phyloP scores from a whole-genome alignment of 2,113 vertebrate genomes.

The Tachysurus fulvidraco region DNA sequence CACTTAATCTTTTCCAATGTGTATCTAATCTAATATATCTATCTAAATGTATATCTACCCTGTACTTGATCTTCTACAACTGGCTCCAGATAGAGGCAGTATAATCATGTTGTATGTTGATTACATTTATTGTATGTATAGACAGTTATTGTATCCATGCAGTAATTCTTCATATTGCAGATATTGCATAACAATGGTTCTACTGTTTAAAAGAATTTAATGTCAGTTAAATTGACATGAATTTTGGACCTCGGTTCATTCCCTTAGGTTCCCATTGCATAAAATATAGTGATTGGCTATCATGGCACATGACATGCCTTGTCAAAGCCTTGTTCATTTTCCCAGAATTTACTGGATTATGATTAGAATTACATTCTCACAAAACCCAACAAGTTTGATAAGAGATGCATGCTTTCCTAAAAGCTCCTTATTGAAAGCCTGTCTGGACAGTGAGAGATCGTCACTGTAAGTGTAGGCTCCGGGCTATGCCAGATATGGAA shows the following conservation, averaged over 20 bases:
- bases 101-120: not conserved
- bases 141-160: not conserved
- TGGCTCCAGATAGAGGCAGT: not conserved
- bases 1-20: not conserved
- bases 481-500: not conserved
- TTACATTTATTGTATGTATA: not conserved
- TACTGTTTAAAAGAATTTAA: not conserved
- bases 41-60: not conserved
- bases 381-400: conserved; percentile 33
- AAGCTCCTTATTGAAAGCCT: conserved; percentile 4
- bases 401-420: not conserved
- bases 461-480: not conserved
- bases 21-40: not conserved
- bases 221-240: not conserved
- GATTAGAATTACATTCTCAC: not conserved
- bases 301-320: not conserved
- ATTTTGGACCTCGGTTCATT: not conserved
- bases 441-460: conserved; percentile 16
- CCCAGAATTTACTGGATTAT: conserved; percentile 12
- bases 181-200: not conserved
- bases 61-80: not conserved
- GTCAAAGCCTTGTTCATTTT: not conserved
- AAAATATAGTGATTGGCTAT: not conserved
- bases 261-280: not conserved
- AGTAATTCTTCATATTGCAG: not conserved